phyloP scores from a whole-genome alignment of 2,888 invertebrate genomes.

The Hirtodrosophila histrioides region DNA sequence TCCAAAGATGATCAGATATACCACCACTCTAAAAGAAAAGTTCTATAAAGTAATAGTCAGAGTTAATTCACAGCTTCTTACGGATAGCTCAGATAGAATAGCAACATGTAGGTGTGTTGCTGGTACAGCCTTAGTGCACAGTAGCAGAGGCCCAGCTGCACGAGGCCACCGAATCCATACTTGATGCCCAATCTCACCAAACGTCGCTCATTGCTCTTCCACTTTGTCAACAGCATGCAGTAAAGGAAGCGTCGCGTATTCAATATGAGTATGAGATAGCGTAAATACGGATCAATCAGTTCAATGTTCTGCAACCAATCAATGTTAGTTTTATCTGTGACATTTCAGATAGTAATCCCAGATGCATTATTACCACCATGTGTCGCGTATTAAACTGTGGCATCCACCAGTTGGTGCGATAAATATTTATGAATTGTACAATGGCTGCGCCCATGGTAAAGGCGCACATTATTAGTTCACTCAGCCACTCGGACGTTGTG shows the following conservation, averaged over 20 bases:
- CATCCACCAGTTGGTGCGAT: conserved; percentile 98
- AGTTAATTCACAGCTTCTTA: conserved; percentile 86
- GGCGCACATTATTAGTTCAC: conserved; percentile 93
- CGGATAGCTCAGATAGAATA: conserved; percentile 95
- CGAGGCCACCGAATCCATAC: conserved; percentile 86
- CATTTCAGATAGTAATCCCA: conserved; percentile 45
- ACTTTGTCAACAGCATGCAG: conserved; percentile 84
- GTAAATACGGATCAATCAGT: conserved; percentile 94
- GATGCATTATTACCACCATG: conserved; percentile 88
- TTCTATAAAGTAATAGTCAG: background rate
- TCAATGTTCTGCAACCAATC: conserved; percentile 92
- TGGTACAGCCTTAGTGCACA: conserved; percentile 90
- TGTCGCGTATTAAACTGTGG: conserved; percentile 95
- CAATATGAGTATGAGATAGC: conserved; percentile 92
- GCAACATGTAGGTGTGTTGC: conserved; percentile 90
- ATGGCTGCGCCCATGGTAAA: conserved; percentile 91
- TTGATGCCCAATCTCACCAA: conserved; percentile 63
- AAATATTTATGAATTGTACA: conserved; percentile 96
- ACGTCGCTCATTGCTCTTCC: conserved; percentile 83
- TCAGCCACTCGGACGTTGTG: conserved; percentile 91
- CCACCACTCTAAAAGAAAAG: conserved; percentile 86
- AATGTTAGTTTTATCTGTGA: background rate
- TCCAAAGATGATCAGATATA: conserved; percentile 93
- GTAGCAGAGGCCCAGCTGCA: conserved; percentile 87
- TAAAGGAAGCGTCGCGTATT: conserved; percentile 92